Base-by-base conservation (phyloP, 2,888 invertebrate species). In the Caenorhabditis uteleia region DNA sequence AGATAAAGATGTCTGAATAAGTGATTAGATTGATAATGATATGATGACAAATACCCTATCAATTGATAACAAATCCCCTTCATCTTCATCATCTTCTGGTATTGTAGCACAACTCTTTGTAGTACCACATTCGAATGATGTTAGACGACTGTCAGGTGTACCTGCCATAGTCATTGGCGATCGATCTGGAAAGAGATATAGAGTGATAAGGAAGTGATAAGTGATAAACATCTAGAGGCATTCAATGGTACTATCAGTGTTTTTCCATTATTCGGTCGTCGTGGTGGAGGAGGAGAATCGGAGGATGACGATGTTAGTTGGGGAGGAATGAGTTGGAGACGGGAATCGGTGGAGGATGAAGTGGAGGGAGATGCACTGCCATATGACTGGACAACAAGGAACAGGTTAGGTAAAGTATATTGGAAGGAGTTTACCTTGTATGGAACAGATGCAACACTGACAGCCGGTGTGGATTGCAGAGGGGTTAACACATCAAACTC, bases 31-130 rank as follows among this genome's bases (percentile, higher is more conserved):
- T n/a, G 14, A 42, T 4, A 26, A 27, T n/a, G 4, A 44, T 21
- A 44, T 16, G 18, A 6, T 6, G 23, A 23, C 16, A 26, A 51
- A 27, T 16, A 77, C 77, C 55, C 79, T 54, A 55, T 79, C 79
- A 36, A 79, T 79, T 2, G 78, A 79, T n/a, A 79, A 57, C 40
- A 79, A 50, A 43, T 78, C 79, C 36, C 78, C 77, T 26, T 59
- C 60, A 26, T 76, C 77, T 25, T 78, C 78, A 25, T 78, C 75
- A 25, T 73, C 74, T 55, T 76, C 74, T n/a, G 79, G 79, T 44
- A 79, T 79, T 6, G 79, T 79, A 0, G 79, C 79, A 45, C 79
- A 79, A 40, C 78, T 78, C 54, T 77, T 77, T 1, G 77, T 76
- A 7, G 79, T 79, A 25, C 77, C 78, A 8, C 74, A 68, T 44